phyloP scores from a whole-genome alignment of 2,888 invertebrate genomes.

The Cheilosia vernalis region DNA sequence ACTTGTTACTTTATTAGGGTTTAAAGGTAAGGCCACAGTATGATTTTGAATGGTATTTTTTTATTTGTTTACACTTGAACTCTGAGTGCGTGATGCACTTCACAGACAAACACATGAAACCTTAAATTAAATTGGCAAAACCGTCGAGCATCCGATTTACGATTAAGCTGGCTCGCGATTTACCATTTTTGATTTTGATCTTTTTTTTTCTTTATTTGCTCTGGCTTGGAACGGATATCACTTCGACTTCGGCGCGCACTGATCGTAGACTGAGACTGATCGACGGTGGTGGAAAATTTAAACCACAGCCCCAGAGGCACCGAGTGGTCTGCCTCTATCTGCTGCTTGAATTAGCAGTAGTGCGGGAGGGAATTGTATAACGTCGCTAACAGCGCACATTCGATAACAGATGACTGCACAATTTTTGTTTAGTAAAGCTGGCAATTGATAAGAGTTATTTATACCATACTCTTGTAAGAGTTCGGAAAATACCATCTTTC shows the following conservation, averaged over 20 bases:
- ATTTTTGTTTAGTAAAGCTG: too few relatives aligned
- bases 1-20: constrained; percentile 28
- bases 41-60: neutral
- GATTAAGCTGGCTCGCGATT: constrained; percentile 30
- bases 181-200: constrained; percentile 16
- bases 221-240: constrained; percentile 9
- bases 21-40: constrained; percentile 15
- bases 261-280: constrained; percentile 59
- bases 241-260: constrained; percentile 46
- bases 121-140: constrained; percentile 9
- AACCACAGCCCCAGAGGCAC: constrained; percentile 18
- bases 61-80: constrained; percentile 44
- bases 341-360: neutral
- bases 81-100: constrained; percentile 22
- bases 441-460: too few relatives aligned
- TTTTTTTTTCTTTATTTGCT: neutral
- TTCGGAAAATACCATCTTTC: too few relatives aligned
- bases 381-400: constrained; percentile 21
- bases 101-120: neutral
- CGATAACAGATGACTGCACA: neutral
- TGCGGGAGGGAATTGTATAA: neutral
- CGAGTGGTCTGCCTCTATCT: constrained; percentile 16
- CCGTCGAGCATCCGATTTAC: constrained; percentile 2
- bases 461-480: too few relatives aligned
- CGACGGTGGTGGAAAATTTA: constrained; percentile 13